phyloP scores from a whole-genome alignment of 2,888 invertebrate genomes.

The Itoplectis maculator region DNA sequence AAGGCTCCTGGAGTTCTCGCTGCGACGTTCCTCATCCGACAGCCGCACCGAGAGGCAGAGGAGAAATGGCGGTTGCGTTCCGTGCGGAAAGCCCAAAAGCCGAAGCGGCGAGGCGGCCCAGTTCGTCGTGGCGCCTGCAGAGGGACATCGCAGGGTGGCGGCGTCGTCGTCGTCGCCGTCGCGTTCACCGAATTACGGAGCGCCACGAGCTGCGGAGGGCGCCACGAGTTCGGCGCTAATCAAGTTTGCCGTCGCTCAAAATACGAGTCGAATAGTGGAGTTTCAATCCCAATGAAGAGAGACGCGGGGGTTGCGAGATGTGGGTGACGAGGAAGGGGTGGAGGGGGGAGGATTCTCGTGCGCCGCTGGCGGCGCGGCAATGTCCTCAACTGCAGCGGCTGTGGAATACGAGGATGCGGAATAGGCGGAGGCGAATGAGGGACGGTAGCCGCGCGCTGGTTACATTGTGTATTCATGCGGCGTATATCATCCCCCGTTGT shows the following conservation, averaged over 20 bases:
- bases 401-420: constrained; percentile 34
- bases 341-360: constrained; percentile 6
- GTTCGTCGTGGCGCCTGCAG: background rate
- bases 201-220: constrained; percentile 16
- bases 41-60: background rate
- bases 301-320: background rate
- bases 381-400: constrained; percentile 51
- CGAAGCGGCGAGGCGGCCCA: background rate
- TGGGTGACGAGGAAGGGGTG: background rate
- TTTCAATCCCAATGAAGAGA: constrained; percentile 48
- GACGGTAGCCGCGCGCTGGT: constrained; percentile 56
- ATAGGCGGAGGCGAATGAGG: constrained; percentile 58
- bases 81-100: background rate
- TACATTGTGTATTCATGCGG: constrained; percentile 69
- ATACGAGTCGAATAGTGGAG: constrained; percentile 48
- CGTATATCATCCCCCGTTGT: constrained; percentile 67
- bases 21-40: background rate
- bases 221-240: constrained; percentile 59
- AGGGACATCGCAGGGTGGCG: constrained; percentile 10
- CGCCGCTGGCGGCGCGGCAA: constrained; percentile 36
- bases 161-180: no score
- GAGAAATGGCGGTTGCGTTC: background rate
- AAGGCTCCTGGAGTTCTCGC: no score
- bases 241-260: constrained; percentile 64
- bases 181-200: constrained; percentile 50